Percentiles rank a stretch among this genome's conserved stretches.
Evolutionary conservation across 2,888 invertebrate species (phyloP).

Genomic region (Strigamia maritima): DNA sequence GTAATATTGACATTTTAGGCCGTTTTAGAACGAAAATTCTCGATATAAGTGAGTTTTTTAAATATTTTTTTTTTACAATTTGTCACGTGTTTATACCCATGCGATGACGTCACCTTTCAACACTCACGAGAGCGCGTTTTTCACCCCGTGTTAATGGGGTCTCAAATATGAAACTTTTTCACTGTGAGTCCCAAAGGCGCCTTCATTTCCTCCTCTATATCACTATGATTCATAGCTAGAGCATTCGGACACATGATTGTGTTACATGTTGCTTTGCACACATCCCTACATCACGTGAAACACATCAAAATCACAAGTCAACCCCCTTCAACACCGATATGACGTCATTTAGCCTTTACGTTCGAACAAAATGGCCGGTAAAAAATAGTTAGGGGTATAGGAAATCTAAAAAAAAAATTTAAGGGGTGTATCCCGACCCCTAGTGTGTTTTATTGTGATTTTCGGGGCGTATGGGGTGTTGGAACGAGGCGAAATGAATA

Average conservation of each 20-base stretch:
- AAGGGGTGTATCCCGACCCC: background rate
- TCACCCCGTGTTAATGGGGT: background rate
- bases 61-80: background rate
- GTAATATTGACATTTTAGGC: background rate
- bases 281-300: background rate
- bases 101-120: background rate
- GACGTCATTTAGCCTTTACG: background rate
- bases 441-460: background rate
- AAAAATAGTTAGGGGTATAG: too few species aligned
- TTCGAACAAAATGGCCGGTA: too few species aligned
- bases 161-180: background rate
- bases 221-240: conserved; percentile 10
- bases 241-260: conserved; percentile 10
- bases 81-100: background rate
- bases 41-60: too few species aligned
- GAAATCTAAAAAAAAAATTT: too few species aligned
- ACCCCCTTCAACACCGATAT: background rate
- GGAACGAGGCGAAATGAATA: background rate
- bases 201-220: conserved; percentile 4
- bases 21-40: background rate
- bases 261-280: conserved; percentile 5
- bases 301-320: background rate
- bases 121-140: background rate
- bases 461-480: background rate
- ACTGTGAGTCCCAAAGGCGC: conserved; percentile 1